Evolutionary conservation across 2,113 vertebrate species (phyloP).

Genomic region (Myotis lucifugus): DNA sequence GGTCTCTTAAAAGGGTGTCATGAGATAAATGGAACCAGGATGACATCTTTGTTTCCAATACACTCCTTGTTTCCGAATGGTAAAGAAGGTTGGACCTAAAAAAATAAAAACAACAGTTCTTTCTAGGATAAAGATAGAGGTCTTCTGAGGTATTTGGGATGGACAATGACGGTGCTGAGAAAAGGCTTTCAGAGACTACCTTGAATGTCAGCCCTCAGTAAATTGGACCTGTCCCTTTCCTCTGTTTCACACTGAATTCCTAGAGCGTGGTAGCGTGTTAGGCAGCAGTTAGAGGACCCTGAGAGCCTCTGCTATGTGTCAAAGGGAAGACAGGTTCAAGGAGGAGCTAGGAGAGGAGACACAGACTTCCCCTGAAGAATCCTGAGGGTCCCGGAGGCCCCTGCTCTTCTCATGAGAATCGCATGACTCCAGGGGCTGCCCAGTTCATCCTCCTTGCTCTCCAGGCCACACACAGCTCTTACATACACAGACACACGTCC

Average conservation of each 20-base stretch:
- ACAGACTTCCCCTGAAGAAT: background rate
- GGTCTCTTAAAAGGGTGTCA: background rate
- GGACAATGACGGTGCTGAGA: background rate
- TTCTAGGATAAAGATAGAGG: background rate
- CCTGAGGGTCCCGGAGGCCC: background rate
- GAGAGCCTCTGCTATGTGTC: conserved; percentile 33
- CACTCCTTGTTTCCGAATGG: background rate
- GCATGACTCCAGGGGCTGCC: background rate
- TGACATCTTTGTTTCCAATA: background rate
- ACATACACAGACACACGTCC: background rate
- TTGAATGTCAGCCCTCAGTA: background rate
- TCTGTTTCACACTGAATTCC: conserved; percentile 1
- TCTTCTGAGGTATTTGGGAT: background rate
- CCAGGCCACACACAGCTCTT: background rate
- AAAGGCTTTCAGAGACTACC: background rate
- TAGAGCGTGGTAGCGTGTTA: background rate
- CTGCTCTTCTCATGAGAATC: background rate
- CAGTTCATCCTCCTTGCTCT: fast-evolving
- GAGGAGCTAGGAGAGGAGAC: background rate
- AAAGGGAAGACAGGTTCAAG: too few species aligned
- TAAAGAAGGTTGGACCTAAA: background rate
- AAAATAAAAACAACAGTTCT: background rate
- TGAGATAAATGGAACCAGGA: background rate
- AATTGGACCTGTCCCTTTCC: background rate
- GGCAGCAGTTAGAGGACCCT: background rate